These are phyloP conservation scores for Spinus olivaceus DNA, from an alignment of 2,797 vertebrate genomes.

Conservation along the genomic window DNA sequence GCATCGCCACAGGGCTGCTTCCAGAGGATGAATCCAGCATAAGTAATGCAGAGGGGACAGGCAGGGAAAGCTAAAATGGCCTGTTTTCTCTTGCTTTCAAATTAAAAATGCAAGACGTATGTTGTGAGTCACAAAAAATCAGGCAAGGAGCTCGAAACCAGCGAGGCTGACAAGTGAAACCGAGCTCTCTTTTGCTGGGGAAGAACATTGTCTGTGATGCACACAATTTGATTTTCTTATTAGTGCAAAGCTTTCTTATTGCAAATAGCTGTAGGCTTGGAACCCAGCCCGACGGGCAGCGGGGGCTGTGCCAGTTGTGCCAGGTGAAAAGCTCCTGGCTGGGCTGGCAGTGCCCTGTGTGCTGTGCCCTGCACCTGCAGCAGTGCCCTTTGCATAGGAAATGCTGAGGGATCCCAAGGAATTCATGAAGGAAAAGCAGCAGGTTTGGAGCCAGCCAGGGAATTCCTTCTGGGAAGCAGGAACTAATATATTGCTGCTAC, in stretches of 20 bases:
- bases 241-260: slow-evolving; percentile 9
- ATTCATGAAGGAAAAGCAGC: background rate
- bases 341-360: background rate
- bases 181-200: background rate
- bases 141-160: background rate
- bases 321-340: background rate
- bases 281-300: background rate
- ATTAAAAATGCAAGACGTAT: slow-evolving; percentile 53
- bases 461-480: background rate
- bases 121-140: slow-evolving; percentile 15
- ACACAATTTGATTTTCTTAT: slow-evolving; percentile 11
- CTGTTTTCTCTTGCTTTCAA: slow-evolving; percentile 11
- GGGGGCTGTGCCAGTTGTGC: background rate
- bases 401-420: background rate
- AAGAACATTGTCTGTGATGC: background rate
- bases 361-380: background rate
- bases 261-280: slow-evolving; percentile 29
- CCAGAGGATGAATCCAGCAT: background rate
- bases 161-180: background rate
- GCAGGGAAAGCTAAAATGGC: background rate
- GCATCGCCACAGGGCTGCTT: slow-evolving; percentile 39
- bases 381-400: background rate
- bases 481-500: background rate
- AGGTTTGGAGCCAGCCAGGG: background rate
- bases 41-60: background rate